Evolutionary conservation across 2,888 invertebrate genomes (phyloP), one percentile per base, ranked within the genome.

Genomic region (Encarsia formosa): DNA sequence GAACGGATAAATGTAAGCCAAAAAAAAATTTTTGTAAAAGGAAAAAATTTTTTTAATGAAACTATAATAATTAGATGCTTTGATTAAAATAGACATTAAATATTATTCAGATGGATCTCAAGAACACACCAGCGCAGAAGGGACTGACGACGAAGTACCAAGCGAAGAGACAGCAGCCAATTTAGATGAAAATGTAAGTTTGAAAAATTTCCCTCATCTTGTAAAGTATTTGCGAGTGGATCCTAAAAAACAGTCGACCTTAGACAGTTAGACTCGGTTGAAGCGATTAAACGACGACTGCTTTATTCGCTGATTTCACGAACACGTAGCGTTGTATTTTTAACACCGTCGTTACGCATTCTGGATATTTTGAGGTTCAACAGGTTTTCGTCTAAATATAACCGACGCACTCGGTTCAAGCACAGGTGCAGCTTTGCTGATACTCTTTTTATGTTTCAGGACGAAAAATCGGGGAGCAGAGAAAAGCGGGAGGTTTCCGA

Each of bases 101-200:
- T n/a, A n/a, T 49, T 16, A 18, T 59, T 67, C 66, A 67, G 64
- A 70, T 73, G 72, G 73, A 65, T 67, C 71, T 66, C 63, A 69
- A 59, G 72, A 71, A 62, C 70, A 70, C 63, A 68, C 64, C 63
- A 69, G 68, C 63, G 65, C 64, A 54, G 57, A 35, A 31, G 60
- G 54, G 39, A 58, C 45, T 53, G 60, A 58, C 42, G 60, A 53
- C 32, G 63, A 63, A 38, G 63, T 55, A 35, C 31, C 43, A 48
- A 49, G 48, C 16, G 32, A 39, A 11, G 52, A 56, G 24, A 44
- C 35, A 52, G 45, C 53, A 20, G 42, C 54, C 41, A 56, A 51
- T 32, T 38, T 52, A 29, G 56, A 49, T 53, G 61, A 61, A 55
- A 54, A 60, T 55, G 63, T 63, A 60, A 58, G 61, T 35, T 9